These are phyloP conservation scores for Seira sanloemensis DNA, from an alignment of 2,888 invertebrate species.

Conservation along the genomic window DNA sequence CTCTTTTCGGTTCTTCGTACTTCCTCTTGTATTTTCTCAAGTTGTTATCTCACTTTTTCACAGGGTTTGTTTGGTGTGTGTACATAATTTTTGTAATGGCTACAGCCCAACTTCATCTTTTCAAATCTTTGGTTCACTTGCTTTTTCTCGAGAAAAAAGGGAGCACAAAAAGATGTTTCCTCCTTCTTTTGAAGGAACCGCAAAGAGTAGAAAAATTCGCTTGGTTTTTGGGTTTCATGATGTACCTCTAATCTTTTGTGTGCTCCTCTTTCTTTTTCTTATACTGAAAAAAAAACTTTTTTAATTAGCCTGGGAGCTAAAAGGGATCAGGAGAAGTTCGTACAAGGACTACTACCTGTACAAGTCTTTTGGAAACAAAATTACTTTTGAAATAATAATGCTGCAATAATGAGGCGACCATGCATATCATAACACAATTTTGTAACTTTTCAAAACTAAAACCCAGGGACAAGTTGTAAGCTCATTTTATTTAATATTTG, in stretches of 20 bases:
- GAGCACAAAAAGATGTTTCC: background rate
- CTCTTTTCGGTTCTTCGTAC: background rate
- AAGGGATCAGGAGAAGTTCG: background rate
- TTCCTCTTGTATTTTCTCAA: background rate
- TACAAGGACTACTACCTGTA: no score
- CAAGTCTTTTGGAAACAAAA: background rate
- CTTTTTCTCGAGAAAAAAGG: background rate
- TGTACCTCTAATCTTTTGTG: background rate
- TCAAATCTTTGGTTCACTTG: background rate
- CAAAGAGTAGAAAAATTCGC: background rate
- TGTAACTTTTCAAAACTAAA: no score
- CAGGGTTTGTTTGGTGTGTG: background rate
- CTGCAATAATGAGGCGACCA: background rate
- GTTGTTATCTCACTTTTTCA: no score
- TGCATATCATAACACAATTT: constrained; percentile 8
- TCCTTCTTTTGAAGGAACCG: background rate
- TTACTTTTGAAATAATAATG: background rate
- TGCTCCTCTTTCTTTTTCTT: background rate
- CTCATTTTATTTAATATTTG: no score
- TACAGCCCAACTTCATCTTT: background rate
- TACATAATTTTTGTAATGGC: background rate
- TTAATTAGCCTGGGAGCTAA: background rate
- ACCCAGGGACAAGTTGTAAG: no score
- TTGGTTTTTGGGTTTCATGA: background rate
- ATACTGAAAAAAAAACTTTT: constrained; percentile 6